These are phyloP conservation scores for Dorcus parallelipipedus DNA, from an alignment of 2,888 invertebrate genomes.

Conservation along the genomic window DNA sequence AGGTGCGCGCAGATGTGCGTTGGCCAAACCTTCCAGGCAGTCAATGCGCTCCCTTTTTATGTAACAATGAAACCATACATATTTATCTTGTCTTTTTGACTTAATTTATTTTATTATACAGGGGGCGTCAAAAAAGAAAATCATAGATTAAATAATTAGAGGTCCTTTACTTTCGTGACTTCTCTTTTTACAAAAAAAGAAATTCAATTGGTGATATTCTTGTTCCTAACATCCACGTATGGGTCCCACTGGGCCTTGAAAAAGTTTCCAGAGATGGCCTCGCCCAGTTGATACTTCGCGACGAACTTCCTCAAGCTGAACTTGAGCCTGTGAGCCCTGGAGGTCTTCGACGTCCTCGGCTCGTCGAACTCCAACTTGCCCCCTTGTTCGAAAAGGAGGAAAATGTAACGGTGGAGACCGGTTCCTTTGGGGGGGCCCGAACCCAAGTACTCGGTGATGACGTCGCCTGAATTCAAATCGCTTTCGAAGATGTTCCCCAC, in stretches of 20 bases:
- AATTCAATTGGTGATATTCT: slow-evolving; percentile 1
- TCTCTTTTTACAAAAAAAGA: neutral
- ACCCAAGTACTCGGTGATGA: slow-evolving; percentile 62
- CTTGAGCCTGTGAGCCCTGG: slow-evolving; percentile 43
- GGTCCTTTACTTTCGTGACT: no score
- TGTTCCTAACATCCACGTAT: slow-evolving; percentile 46
- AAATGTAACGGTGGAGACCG: slow-evolving; percentile 70
- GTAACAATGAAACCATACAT: no score
- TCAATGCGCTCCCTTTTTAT: no score
- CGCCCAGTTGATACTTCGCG: slow-evolving; percentile 56
- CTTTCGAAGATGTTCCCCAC: slow-evolving; percentile 69
- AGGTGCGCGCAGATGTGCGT: no score
- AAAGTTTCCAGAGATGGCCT: slow-evolving; percentile 61
- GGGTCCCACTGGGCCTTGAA: slow-evolving; percentile 60
- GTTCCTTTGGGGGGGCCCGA: slow-evolving; percentile 71
- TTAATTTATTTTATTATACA: no score
- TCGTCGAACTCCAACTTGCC: slow-evolving; percentile 43
- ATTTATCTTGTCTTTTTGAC: no score
- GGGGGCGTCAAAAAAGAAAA: no score
- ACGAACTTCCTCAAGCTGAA: slow-evolving; percentile 50
- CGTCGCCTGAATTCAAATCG: slow-evolving; percentile 61
- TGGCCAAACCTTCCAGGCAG: no score
- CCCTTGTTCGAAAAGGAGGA: slow-evolving; percentile 63
- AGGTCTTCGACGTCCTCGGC: slow-evolving; percentile 51
- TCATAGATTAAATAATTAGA: no score